Conservation (phyloP, 2,113 vertebrate species). For the Rhabdornis inornatus region DNA sequence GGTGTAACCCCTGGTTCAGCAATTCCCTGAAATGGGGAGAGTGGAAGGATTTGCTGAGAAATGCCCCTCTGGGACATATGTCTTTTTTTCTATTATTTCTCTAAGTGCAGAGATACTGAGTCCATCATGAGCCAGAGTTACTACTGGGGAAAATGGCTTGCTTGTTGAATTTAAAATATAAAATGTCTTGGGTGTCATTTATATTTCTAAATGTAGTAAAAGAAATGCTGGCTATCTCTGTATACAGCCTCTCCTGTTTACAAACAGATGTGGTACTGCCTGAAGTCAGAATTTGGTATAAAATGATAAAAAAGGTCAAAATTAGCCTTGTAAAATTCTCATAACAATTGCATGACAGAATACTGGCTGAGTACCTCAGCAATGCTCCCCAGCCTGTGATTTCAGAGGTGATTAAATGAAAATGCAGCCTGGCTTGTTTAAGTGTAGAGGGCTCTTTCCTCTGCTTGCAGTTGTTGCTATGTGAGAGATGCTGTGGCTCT, state of each 20-base stretch:
- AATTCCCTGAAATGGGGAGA: not conserved
- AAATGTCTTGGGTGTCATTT: not conserved
- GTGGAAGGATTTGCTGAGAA: not conserved
- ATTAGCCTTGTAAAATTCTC: slow-evolving; percentile 17
- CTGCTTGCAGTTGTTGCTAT: slow-evolving; percentile 24
- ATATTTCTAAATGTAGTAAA: not conserved
- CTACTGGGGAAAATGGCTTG: not conserved
- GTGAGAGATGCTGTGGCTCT: not conserved
- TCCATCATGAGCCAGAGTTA: not conserved
- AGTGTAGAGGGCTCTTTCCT: not conserved
- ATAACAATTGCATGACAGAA: not conserved
- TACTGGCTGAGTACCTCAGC: not conserved
- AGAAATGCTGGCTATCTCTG: not conserved
- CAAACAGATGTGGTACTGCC: slow-evolving; percentile 5
- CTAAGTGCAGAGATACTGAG: not conserved
- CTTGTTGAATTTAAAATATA: not conserved
- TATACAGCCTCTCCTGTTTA: not conserved
- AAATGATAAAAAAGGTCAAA: slow-evolving; percentile 27
- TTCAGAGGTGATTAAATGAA: not conserved
- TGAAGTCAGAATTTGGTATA: not conserved
- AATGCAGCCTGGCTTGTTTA: not conserved
- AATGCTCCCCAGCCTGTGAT: slow-evolving; percentile 9
- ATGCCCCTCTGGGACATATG: not conserved
- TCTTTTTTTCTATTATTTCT: not conserved
- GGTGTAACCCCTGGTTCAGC: not conserved